A percentile compares a stretch with the other conserved stretches of the same genome.
phyloP scores from a whole-genome alignment of 2,113 vertebrate genomes.

The Hypocryptadius cinnamomeus region DNA sequence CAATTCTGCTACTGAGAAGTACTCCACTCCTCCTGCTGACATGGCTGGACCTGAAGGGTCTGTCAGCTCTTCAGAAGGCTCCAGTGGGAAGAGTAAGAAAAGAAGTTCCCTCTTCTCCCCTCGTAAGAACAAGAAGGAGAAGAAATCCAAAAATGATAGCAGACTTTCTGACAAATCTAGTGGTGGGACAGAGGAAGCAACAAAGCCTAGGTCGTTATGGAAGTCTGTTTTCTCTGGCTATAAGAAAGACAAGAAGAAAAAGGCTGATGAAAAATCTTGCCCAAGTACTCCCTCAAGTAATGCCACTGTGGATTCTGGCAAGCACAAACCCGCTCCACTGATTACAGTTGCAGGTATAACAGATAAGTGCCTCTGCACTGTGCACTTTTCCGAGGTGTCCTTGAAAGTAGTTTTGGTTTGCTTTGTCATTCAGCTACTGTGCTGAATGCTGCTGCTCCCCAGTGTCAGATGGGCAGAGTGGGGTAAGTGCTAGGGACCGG shows the following conservation, averaged over 20 bases:
- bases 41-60: slow-evolving; percentile 82
- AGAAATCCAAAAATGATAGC: slow-evolving; percentile 87
- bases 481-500: neutral
- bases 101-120: slow-evolving; percentile 93
- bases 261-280: slow-evolving; percentile 81
- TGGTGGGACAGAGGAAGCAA: slow-evolving; percentile 66
- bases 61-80: slow-evolving; percentile 85
- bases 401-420: neutral
- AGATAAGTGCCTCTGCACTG: neutral
- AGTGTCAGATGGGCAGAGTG: neutral
- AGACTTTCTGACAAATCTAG: slow-evolving; percentile 70
- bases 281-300: slow-evolving; percentile 89
- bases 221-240: slow-evolving; percentile 95
- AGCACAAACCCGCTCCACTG: slow-evolving; percentile 70
- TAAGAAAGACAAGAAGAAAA: slow-evolving; percentile 97
- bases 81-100: slow-evolving; percentile 89
- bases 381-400: neutral
- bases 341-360: slow-evolving; percentile 77
- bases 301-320: slow-evolving; percentile 83
- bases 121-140: slow-evolving; percentile 93
- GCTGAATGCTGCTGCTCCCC: neutral
- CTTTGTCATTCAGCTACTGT: neutral
- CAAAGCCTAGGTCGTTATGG: slow-evolving; percentile 92
- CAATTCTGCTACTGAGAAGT: slow-evolving; percentile 72
- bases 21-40: slow-evolving; percentile 67